A percentile compares a stretch with the other conserved stretches of the same genome.
Conservation (phyloP, 2,797 vertebrate genomes). For the Numenius phaeopus region DNA sequence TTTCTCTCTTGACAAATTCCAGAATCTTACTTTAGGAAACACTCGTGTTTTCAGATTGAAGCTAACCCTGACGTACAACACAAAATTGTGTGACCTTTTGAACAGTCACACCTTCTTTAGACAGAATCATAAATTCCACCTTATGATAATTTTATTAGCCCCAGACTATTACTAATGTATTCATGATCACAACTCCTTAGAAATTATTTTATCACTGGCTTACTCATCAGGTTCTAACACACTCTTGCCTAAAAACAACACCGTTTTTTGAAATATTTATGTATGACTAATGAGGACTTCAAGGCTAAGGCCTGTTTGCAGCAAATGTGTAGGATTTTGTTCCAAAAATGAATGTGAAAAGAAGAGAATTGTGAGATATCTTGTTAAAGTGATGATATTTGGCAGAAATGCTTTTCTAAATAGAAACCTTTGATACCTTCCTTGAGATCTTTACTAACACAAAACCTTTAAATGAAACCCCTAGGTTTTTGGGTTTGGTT, state of each 20-base stretch:
- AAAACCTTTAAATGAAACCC: background rate
- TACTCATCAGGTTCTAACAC: constrained; percentile 4
- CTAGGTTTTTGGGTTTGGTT: background rate
- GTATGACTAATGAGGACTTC: background rate
- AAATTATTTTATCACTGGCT: background rate
- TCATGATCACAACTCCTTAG: constrained; percentile 24
- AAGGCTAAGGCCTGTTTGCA: background rate
- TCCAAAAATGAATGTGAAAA: background rate
- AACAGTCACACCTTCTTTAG: background rate
- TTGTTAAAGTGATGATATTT: background rate
- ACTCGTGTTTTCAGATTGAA: background rate
- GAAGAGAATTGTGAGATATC: background rate
- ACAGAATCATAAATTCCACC: background rate
- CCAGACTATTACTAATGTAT: constrained; percentile 14
- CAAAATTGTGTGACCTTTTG: background rate
- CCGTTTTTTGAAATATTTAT: background rate
- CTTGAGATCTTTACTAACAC: background rate
- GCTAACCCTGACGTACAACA: background rate
- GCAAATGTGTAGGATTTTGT: background rate
- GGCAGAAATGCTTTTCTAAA: background rate
- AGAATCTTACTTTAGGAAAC: background rate
- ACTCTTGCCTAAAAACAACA: background rate
- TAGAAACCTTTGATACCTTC: background rate
- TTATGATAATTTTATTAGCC: constrained; percentile 40
- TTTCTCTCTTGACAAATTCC: background rate